Conservation (phyloP, 2,113 vertebrate species). For the Lasiurus cinereus region DNA sequence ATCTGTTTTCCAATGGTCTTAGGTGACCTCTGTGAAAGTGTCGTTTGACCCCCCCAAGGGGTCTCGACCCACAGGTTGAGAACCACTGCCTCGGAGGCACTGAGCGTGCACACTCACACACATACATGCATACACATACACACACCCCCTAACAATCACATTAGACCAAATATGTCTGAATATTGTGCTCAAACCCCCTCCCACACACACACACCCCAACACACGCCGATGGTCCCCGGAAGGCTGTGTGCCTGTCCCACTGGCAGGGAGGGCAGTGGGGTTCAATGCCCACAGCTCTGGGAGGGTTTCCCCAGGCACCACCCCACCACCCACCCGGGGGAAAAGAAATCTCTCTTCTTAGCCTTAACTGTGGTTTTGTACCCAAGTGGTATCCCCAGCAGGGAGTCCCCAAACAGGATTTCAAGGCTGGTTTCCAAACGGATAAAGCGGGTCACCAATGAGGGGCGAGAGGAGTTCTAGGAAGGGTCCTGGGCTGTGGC, state of each 20-base stretch:
- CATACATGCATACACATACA: too few species aligned
- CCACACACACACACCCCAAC: too few species aligned
- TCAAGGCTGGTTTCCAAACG: neutral
- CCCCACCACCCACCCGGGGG: neutral
- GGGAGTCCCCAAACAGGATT: neutral
- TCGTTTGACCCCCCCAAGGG: too few species aligned
- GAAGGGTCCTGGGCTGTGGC: neutral
- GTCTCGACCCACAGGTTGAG: too few species aligned
- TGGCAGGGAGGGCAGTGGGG: rapidly evolving
- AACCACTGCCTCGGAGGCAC: too few species aligned
- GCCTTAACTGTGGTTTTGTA: neutral
- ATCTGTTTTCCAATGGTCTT: too few species aligned
- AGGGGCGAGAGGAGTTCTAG: neutral
- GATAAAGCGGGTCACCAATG: neutral
- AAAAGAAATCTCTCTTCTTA: neutral
- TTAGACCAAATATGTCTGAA: neutral
- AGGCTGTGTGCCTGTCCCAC: neutral
- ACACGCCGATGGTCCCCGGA: rapidly evolving
- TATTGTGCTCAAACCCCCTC: neutral
- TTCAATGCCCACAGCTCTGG: neutral
- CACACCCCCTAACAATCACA: too few species aligned
- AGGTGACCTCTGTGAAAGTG: too few species aligned
- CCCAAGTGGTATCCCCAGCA: neutral
- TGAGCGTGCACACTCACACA: too few species aligned
- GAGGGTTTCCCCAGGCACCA: neutral